Conservation (phyloP, 2,888 invertebrate genomes). For the Ryuthela nishihirai region DNA sequence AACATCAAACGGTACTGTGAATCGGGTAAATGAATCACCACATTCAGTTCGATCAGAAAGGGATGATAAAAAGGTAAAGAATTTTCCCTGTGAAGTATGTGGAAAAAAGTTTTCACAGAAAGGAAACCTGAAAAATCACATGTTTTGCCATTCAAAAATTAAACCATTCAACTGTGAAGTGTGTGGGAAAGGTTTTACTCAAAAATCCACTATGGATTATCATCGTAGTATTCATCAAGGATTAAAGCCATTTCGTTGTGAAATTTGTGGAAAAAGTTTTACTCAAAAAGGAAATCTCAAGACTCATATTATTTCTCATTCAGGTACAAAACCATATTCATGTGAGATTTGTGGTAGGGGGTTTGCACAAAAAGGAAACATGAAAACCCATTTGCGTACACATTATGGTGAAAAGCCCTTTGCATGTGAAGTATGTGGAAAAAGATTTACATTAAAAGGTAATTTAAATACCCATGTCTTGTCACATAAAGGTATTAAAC, state of each 20-base stretch:
- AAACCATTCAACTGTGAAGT: conserved; percentile 38
- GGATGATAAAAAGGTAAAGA: conserved; percentile 36
- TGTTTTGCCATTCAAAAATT: conserved; percentile 33
- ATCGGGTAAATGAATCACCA: conserved; percentile 10
- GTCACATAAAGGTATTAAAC: conserved; percentile 37
- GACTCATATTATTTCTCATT: conserved; percentile 37
- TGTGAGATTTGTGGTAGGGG: conserved; percentile 40
- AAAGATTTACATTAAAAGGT: conserved; percentile 36
- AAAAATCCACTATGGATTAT: conserved; percentile 37
- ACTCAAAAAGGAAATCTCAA: conserved; percentile 38
- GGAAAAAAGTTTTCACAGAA: conserved; percentile 39
- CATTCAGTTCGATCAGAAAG: conserved; percentile 7
- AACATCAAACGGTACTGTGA: conserved; percentile 22
- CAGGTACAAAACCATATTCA: conserved; percentile 33
- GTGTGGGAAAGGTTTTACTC: conserved; percentile 37
- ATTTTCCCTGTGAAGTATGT: conserved; percentile 39
- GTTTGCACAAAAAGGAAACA: conserved; percentile 37
- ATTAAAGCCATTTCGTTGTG: conserved; percentile 35
- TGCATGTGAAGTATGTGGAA: conserved; percentile 36
- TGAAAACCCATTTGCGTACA: conserved; percentile 36
- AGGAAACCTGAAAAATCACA: conserved; percentile 35
- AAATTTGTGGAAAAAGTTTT: conserved; percentile 39
- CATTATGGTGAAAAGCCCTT: conserved; percentile 38
- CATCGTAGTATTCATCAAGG: conserved; percentile 38
- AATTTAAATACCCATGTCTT: conserved; percentile 37